phyloP scores from a whole-genome alignment of 2,888 invertebrate genomes.

The Suillia variegata region DNA sequence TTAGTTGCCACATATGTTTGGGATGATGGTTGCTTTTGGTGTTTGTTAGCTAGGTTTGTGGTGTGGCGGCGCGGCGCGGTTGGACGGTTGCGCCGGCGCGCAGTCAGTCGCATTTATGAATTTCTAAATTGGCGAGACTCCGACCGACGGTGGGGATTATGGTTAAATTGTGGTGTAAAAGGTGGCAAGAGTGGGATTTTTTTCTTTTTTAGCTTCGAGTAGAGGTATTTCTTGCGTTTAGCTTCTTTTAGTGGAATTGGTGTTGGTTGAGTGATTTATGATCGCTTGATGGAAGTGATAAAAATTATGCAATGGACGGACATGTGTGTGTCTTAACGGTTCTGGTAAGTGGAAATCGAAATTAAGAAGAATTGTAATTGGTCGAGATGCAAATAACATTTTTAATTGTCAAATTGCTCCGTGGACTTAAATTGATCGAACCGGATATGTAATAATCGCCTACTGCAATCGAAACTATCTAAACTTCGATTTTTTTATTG shows the following conservation, averaged over 20 bases:
- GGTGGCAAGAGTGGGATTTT: conserved; percentile 21
- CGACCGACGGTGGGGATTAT: too few relatives aligned
- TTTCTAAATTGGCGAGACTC: not conserved
- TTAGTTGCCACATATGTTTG: not conserved
- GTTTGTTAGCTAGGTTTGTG: too few relatives aligned
- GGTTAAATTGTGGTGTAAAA: not conserved
- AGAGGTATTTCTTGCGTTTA: conserved; percentile 24
- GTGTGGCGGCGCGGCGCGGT: too few relatives aligned
- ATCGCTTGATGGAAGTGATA: conserved; percentile 25
- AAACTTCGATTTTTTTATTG: too few relatives aligned
- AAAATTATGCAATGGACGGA: conserved; percentile 13
- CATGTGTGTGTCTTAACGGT: too few relatives aligned
- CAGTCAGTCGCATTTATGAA: not conserved
- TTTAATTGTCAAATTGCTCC: too few relatives aligned
- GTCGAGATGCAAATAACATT: too few relatives aligned
- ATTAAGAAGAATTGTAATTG: too few relatives aligned
- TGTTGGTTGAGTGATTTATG: conserved; percentile 40
- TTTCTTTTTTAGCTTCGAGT: conserved; percentile 3
- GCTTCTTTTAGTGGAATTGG: conserved; percentile 11
- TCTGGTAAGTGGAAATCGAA: too few relatives aligned
- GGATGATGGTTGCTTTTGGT: not conserved
- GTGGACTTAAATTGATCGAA: too few relatives aligned
- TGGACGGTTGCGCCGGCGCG: not conserved
- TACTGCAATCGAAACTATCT: too few relatives aligned
- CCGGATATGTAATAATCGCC: too few relatives aligned